phyloP scores from a whole-genome alignment of 2,888 invertebrate genomes.

The Agonum fuliginosum region DNA sequence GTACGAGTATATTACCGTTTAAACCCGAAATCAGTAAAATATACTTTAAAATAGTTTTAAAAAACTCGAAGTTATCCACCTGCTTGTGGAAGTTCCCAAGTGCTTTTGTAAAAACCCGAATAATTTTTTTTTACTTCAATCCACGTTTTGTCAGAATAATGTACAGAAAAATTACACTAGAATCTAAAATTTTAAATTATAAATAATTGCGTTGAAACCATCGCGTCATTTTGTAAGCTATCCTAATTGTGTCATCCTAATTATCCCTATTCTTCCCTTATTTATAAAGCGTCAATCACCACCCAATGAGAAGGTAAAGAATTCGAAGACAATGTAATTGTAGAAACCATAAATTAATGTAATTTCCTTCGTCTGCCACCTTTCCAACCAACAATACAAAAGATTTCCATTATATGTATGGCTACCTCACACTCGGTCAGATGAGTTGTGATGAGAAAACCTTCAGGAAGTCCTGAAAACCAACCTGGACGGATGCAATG shows the following conservation, averaged over 20 bases:
- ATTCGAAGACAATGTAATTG: slow-evolving; percentile 55
- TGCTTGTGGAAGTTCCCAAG: too few species aligned
- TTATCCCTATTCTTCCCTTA: slow-evolving; percentile 42
- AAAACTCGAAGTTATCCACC: too few species aligned
- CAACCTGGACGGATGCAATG: slow-evolving; percentile 66
- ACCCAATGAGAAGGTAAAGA: slow-evolving; percentile 12
- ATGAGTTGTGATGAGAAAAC: background rate
- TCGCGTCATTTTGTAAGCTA: too few species aligned
- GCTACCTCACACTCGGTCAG: slow-evolving; percentile 48
- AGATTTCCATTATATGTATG: slow-evolving; percentile 59
- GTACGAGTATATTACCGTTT: too few species aligned
- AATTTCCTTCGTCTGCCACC: slow-evolving; percentile 54
- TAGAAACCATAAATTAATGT: slow-evolving; percentile 59
- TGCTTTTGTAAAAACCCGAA: too few species aligned
- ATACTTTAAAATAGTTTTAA: too few species aligned
- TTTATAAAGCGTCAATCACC: slow-evolving; percentile 50
- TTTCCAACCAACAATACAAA: slow-evolving; percentile 49
- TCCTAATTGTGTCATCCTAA: slow-evolving; percentile 14
- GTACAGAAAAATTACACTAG: too few species aligned
- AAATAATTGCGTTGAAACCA: background rate
- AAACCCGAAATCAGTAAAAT: too few species aligned
- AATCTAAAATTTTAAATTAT: too few species aligned
- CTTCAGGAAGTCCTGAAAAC: slow-evolving; percentile 9
- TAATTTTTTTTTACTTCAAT: too few species aligned
- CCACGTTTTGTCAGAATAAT: too few species aligned